Evolutionary conservation across 1,140 invertebrate species (phyloP).

Genomic region (Cecropterus lyciades): DNA sequence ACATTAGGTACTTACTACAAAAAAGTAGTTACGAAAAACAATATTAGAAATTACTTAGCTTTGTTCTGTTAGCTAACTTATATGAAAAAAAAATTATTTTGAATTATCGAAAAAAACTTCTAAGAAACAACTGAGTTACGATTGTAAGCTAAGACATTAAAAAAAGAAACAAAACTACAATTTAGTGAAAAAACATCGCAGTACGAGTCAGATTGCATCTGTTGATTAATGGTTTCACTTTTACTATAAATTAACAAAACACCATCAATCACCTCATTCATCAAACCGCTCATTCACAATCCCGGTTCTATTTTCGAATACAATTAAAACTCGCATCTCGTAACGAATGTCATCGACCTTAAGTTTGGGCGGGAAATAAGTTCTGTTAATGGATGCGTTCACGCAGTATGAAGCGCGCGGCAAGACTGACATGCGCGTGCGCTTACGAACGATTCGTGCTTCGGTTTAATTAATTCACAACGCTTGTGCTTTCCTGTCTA

Average conservation of each 20-base stretch:
- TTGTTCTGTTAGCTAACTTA: no score
- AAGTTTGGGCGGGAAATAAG: slow-evolving; percentile 47
- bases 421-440: slow-evolving; percentile 61
- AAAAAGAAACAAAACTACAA: background rate
- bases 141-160: background rate
- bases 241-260: slow-evolving; percentile 25
- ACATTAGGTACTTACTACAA: no score
- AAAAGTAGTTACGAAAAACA: no score
- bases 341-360: slow-evolving; percentile 68
- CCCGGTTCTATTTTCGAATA: slow-evolving; percentile 43
- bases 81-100: no score
- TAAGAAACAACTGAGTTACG: no score
- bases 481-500: slow-evolving; percentile 73
- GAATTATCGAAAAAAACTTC: no score
- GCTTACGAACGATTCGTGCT: slow-evolving; percentile 57
- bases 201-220: background rate
- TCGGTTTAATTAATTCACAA: slow-evolving; percentile 76
- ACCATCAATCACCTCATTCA: slow-evolving; percentile 47
- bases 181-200: background rate
- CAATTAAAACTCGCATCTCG: slow-evolving; percentile 52
- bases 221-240: slow-evolving; percentile 18
- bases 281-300: slow-evolving; percentile 44
- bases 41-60: no score
- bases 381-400: slow-evolving; percentile 51
- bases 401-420: slow-evolving; percentile 64